Conservation (phyloP, 2,113 vertebrate species). For the Myocastor coypus region DNA sequence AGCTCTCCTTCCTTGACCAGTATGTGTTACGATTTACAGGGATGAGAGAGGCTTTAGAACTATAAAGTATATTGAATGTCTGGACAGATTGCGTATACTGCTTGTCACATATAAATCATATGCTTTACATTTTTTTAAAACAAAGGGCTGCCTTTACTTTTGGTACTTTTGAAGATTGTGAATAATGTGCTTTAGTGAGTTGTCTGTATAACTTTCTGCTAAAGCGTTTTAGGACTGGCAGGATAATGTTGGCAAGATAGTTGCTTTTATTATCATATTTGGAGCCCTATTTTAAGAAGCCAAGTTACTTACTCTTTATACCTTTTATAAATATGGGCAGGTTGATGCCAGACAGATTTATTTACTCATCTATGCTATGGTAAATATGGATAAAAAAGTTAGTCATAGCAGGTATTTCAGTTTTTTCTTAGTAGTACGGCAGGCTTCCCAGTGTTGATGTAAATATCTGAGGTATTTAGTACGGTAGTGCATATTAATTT, state of each 20-base stretch:
- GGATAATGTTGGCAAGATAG: background rate
- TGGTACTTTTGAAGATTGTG: conserved; percentile 88
- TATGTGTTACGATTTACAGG: conserved; percentile 64
- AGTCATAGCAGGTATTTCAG: background rate
- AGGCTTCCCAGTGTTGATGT: background rate
- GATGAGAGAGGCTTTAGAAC: conserved; percentile 55
- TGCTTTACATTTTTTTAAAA: conserved; percentile 89
- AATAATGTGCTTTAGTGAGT: conserved; percentile 89
- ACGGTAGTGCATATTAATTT: background rate
- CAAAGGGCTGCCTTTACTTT: conserved; percentile 94
- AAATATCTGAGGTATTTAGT: background rate
- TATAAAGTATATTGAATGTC: conserved; percentile 21
- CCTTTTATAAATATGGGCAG: conserved; percentile 39
- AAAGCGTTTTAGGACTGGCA: conserved; percentile 61
- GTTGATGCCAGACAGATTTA: conserved; percentile 25
- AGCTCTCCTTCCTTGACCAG: conserved; percentile 74
- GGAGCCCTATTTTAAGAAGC: conserved; percentile 33
- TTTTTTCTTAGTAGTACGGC: conserved; percentile 40
- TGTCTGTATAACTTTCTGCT: conserved; percentile 88
- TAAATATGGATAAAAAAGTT: conserved; percentile 37
- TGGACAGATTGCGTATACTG: background rate
- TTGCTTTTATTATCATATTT: conserved; percentile 63
- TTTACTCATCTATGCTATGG: background rate
- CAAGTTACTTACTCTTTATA: conserved; percentile 53
- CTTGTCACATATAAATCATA: conserved; percentile 69